Conservation (phyloP, 1,140 invertebrate genomes). For the Drosophila kohkoa region DNA sequence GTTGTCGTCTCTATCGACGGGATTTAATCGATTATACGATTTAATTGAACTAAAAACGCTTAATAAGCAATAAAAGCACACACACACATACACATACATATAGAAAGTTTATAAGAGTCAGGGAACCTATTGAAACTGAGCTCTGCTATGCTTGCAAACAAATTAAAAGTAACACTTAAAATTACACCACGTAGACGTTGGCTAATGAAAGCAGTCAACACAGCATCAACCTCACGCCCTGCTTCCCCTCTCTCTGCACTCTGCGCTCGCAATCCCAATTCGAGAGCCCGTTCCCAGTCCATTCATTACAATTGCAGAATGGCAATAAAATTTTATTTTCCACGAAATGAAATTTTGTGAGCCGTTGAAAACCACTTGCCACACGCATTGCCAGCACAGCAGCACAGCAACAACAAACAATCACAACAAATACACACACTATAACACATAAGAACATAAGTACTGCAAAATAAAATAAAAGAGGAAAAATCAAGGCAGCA, state of each 20-base stretch:
- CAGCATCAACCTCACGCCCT: neutral
- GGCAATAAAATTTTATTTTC: constrained; percentile 81
- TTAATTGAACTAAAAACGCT: constrained; percentile 83
- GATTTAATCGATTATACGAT: constrained; percentile 80
- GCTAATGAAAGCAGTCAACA: constrained; percentile 69
- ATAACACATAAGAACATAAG: constrained; percentile 33
- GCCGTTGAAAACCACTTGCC: constrained; percentile 70
- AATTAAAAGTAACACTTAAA: constrained; percentile 83
- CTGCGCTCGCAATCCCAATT: neutral
- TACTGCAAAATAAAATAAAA: constrained; percentile 23
- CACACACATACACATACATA: constrained; percentile 38
- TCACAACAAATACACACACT: constrained; percentile 30
- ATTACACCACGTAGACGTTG: constrained; percentile 75
- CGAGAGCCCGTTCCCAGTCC: neutral
- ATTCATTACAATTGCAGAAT: constrained; percentile 60
- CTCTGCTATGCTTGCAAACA: constrained; percentile 51
- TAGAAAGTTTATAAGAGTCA: neutral
- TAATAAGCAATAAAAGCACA: constrained; percentile 79
- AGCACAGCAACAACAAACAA: constrained; percentile 8
- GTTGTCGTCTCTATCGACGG: constrained; percentile 29
- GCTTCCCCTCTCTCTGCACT: neutral
- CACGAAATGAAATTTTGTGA: constrained; percentile 80
- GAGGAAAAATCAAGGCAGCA: neutral
- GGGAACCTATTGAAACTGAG: constrained; percentile 5
- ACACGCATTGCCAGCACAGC: constrained; percentile 28